Base-by-base conservation (phyloP, 2,113 vertebrate genomes). In the Urocitellus parryii region DNA sequence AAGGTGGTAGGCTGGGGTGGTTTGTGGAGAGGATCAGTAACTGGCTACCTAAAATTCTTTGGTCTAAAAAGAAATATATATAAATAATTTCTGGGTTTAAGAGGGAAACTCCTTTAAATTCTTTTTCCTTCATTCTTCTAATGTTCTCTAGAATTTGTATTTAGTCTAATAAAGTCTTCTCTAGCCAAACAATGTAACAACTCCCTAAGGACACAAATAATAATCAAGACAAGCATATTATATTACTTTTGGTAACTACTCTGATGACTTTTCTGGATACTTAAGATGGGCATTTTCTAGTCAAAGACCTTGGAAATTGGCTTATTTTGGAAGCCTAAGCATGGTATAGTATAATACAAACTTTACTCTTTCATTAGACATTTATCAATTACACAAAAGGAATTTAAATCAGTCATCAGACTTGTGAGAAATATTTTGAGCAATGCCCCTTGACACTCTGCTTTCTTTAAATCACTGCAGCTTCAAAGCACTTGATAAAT, bases 401-500 rank as follows among this genome's bases (percentile, higher is more conserved):
- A 76, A 67, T 58, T 80, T 79, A 83, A 51, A 80, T 29, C 37
- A 78, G 80, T 70, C 32, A 76, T 78, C 79, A 91, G 56, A 86
- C 91, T 94, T 67, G 53, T 11, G 61, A 73, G 67, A 67, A 68
- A 16, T 51, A 90, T 77, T 90, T 97, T 85, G 63, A 63, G 78
- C 51, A 91, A 32, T 88, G 58, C n/a, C 18, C 32, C 42, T 89
- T 85, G 45, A 25, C 73, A 58, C 27, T 67, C 45, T 90, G 13
- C 74, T 78, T 96, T 65, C n/a, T 88, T 37, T 51, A 45, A 63
- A 91, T 20, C 13, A 58, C 11, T 80, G 42, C 16, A 94, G 67
- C 70, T 96, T 85, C 79, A 93, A 95, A 96, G 45, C 70, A 39
- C 32, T 61, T 48, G 68, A n/a, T 72, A 84, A 93, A 45, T 77